Evolutionary conservation across 2,797 vertebrate species (phyloP), one percentile per base, ranked within the genome.

Genomic region (Ptychobarbus kaznakovi): DNA sequence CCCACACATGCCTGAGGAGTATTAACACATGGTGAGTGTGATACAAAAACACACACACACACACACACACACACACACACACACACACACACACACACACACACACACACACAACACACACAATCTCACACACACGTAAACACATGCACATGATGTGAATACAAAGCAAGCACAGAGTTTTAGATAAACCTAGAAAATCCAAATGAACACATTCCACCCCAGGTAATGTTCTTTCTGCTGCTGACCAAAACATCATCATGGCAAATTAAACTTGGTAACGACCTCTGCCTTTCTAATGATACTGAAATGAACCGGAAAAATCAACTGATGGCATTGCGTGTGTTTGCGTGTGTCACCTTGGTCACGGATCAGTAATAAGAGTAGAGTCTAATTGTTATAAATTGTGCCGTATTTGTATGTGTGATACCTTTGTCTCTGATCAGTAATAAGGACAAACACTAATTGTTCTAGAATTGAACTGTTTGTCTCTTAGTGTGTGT

Each of bases 191-290:
- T 18, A 28, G 16, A 42, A 77, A 83, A 38, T 66, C 58, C 22
- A 56, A 66, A 46, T 46, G 18, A 80, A 80, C 61, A 42, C 63
- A 69, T 22, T 66, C 35, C 6, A 1, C 49, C 46, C 32, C 65
- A 49, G 65, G 58, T 86, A 51, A 81, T 79, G 80, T 84, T 40
- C 79, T 83, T 11, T 86, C 87, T 89, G 72, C 53, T 63, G 86
- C 78, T 89, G 88, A 93, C 92, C 91, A 91, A 89, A 92, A 92
- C 86, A 89, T 86, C 56, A 90, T 92, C 91, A 92, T 76, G 87
- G 89, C 90, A 93, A 91, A 92, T 91, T 91, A 92, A 83, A 1
- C 87, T 69, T 86, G 32, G n/a, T 95, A 91, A 94, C 92, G 88
- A 32, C 88, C 86, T 87, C 88, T 87, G 87, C 89, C 89, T 85